phyloP scores from a whole-genome alignment of 2,113 vertebrate genomes.

The Lycaon pictus region DNA sequence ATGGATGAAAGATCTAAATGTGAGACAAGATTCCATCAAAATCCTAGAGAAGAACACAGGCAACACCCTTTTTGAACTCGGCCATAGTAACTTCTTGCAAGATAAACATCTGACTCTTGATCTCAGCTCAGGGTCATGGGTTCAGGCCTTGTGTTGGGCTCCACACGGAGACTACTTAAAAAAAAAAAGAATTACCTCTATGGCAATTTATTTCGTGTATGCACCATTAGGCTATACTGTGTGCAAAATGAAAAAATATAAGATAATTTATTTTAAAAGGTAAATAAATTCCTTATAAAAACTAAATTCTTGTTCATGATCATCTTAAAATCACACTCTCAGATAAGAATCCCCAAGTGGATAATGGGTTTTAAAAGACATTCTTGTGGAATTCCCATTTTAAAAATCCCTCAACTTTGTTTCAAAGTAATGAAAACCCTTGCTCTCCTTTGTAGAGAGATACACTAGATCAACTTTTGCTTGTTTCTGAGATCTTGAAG shows the following conservation, averaged over 20 bases:
- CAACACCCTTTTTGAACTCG: too few species aligned
- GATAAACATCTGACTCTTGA: neutral
- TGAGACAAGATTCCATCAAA: too few species aligned
- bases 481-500: neutral
- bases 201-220: neutral
- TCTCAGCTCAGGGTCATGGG: neutral
- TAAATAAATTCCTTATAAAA: neutral
- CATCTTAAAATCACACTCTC: conserved; percentile 17
- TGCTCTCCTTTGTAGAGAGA: neutral
- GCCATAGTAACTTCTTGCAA: too few species aligned
- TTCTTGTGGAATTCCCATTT: neutral
- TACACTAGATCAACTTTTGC: neutral
- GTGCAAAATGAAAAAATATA: neutral
- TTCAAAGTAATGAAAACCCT: neutral
- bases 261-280: neutral
- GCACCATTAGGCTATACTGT: neutral
- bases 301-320: neutral
- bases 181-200: neutral
- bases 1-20: too few species aligned
- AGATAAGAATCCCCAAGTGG: neutral
- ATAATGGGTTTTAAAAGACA: neutral
- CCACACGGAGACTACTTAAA: neutral
- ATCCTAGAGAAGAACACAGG: too few species aligned
- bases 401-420: neutral
- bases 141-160: neutral